Evolutionary conservation across 2,888 invertebrate species (phyloP), one percentile per base, ranked within the genome.

Genomic region (Suillia variegata): DNA sequence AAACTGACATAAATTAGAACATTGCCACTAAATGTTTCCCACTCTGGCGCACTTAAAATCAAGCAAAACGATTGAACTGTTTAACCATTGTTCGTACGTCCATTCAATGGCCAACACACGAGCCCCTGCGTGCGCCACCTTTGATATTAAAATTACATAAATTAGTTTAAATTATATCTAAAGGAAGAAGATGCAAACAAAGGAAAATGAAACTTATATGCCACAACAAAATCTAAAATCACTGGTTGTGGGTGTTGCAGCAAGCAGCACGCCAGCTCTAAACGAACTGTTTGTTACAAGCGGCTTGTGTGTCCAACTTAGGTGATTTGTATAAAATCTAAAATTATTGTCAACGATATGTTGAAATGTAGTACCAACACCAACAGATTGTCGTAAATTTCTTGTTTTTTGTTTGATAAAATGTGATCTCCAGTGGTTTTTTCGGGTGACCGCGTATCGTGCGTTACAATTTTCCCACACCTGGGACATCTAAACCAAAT

Each of bases 381-480:
- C n/a, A n/a, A n/a, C n/a, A n/a, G n/a, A n/a, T n/a, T 59, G 69
- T 73, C 72, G 78, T 78, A 74, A 78, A 78, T 77, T 75, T 77
- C 77, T 75, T 74, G 72, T 76, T 74, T 75, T 71, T 77, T 77
- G 77, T 77, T 75, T 75, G 75, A 73, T 73, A 69, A 72, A 67
- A 66, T 72, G 72, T 75, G 64, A 65, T 66, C 70, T 4, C 64
- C 51, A 31, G 18, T 8, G 8, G 31, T 8, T 31, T n/a, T n/a
- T 20, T 15, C 21, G 50, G n/a, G n/a, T 24, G 50, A 15, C 69
- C 73, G 71, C 62, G 71, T 71, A 75, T 74, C 75, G 74, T 54
- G 73, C 21, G 20, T 5, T 12, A 20, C 47, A 18, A 47, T 20
- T 5, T 6, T 47, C 5, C 20, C 5, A 38, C 21, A 47, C n/a